Evolutionary conservation across 2,888 invertebrate genomes (phyloP).

Genomic region (Lasioglossum calceatum): DNA sequence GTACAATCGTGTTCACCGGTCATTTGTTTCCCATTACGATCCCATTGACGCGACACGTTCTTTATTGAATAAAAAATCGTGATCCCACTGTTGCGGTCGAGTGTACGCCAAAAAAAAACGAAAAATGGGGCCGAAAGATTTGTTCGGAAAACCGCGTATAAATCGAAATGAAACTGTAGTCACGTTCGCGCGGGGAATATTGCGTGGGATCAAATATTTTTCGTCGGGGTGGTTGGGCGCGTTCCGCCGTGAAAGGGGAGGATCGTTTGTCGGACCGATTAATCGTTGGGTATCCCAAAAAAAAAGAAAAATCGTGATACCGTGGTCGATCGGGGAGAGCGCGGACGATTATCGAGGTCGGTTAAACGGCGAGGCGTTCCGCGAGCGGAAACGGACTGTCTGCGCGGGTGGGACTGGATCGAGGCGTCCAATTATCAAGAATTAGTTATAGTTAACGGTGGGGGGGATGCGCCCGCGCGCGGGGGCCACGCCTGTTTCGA

Average conservation of each 20-base stretch:
- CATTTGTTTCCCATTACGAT: slow-evolving; percentile 1
- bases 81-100: background rate
- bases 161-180: background rate
- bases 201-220: background rate
- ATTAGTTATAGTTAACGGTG: slow-evolving; percentile 62
- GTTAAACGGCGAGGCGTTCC: background rate
- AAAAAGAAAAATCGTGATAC: background rate
- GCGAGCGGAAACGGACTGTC: slow-evolving; percentile 18
- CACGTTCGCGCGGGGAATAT: background rate
- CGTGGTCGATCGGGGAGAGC: background rate
- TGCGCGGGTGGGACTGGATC: background rate
- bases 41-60: background rate
- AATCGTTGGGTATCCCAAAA: background rate
- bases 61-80: background rate
- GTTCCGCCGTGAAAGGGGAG: background rate
- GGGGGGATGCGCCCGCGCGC: background rate
- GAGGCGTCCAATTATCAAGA: slow-evolving; percentile 63
- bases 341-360: background rate
- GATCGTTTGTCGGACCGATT: background rate
- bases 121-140: background rate
- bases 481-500: slow-evolving; percentile 63
- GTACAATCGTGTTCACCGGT: background rate
- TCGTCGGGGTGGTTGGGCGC: background rate
- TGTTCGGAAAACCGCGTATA: background rate
- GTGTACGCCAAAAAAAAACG: background rate